These are phyloP conservation scores for Limnephilus rhombicus DNA, from an alignment of 2,888 invertebrate genomes.

Conservation along the genomic window DNA sequence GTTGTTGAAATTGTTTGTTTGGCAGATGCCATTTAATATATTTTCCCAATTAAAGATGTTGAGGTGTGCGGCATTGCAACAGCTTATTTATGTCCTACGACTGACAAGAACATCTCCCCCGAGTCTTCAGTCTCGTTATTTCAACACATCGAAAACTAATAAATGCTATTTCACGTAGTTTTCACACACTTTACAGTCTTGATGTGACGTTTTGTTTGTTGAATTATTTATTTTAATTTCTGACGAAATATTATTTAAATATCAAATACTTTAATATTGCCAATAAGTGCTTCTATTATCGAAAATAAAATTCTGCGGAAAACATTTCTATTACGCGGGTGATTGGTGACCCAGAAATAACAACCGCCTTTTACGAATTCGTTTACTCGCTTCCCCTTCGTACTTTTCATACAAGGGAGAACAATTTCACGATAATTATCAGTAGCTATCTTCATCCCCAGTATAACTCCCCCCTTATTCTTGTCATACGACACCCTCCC, in stretches of 20 bases:
- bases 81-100: conserved; percentile 4
- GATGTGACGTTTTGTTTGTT: conserved; percentile 13
- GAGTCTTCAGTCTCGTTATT: background rate
- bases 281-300: no score
- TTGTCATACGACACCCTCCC: background rate
- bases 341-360: background rate
- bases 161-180: conserved; percentile 22
- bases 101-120: background rate
- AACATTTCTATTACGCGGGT: background rate
- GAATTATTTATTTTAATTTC: background rate
- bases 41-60: background rate
- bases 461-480: background rate
- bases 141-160: conserved; percentile 21
- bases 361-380: background rate
- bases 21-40: conserved; percentile 32
- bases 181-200: conserved; percentile 22
- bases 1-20: background rate
- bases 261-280: background rate
- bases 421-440: conserved; percentile 37
- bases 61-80: background rate
- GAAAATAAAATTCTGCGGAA: background rate
- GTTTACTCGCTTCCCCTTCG: background rate
- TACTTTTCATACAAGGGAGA: conserved; percentile 2
- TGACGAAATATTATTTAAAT: background rate
- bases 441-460: background rate